Base-by-base conservation (phyloP, 2,113 vertebrate species). In the Lasiurus cinereus region DNA sequence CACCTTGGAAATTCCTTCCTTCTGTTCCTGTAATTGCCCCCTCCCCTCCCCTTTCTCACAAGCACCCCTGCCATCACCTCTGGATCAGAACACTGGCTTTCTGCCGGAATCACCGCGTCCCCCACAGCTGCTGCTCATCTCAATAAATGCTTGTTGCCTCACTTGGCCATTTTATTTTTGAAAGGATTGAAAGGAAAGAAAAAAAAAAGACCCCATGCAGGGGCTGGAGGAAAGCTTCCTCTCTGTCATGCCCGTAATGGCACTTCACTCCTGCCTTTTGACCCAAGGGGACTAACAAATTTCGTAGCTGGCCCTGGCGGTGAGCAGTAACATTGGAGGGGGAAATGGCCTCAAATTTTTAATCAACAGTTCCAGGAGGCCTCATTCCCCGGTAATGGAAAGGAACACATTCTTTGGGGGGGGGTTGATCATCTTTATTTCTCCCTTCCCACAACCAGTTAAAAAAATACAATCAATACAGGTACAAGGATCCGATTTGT, bases 361-460 rank as follows among this genome's bases (percentile, higher is more conserved):
- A 91, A 78, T 6, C 87, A 83, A 16, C 2, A 43, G 52, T 80
- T 15, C 8, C 19, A 90, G 2, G 9, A 59, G 6, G 33, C 4
- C 8, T 52, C 15, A 50, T 67, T 72, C 62, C 15, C 39, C 33
- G 72, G 39, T 46, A 21, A 84, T 6, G 46, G 29, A 83, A 94
- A 83, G 22, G 29, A 73, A 48, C 76, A 50, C 1, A 27, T 6
- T 54, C 39, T 5, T 36, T 46, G n/a, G 31, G 52, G 74, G 18
- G 90, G n/a, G n/a, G n/a, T n/a, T 83, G 83, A 89, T 64, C 27
- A 14, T 50, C 54, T 39, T 96, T 97, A 84, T 97, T 96, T 95
- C 16, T 86, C 79, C 69, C 52, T 93, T 97, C 59, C 84, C 94
- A 94, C 31, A 88, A 89, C 88, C 86, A 74, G 94, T 97, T 31